phyloP scores from a whole-genome alignment of 2,113 vertebrate species.

The Ranitomeya variabilis region DNA sequence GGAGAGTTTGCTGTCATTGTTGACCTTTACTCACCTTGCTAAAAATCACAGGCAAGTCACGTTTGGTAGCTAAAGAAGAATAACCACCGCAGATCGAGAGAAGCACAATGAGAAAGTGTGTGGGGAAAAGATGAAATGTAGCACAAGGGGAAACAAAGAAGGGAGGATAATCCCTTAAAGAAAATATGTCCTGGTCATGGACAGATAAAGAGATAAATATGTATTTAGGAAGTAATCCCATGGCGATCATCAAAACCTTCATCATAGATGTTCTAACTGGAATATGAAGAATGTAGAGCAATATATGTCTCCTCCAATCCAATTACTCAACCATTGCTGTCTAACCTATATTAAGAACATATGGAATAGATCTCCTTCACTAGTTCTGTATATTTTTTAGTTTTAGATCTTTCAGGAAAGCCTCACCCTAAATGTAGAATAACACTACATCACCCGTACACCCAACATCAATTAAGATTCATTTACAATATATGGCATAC shows the following conservation, averaged over 20 bases:
- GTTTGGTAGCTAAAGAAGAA: conserved; percentile 21
- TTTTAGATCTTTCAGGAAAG: not conserved
- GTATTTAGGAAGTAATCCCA: conserved; percentile 18
- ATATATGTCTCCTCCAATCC: conserved; percentile 18
- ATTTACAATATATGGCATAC: not conserved
- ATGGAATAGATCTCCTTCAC: not conserved
- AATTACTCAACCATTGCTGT: not conserved
- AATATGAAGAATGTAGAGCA: conserved; percentile 12
- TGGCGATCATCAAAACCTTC: not conserved
- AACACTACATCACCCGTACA: not conserved
- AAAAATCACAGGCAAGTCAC: conserved; percentile 25
- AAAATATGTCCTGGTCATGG: conserved; percentile 17
- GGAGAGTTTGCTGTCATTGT: conserved; percentile 26
- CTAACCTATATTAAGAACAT: conserved; percentile 12
- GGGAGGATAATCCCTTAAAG: conserved; percentile 24
- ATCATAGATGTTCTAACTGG: not conserved
- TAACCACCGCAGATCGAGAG: not conserved
- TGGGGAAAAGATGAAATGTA: not conserved
- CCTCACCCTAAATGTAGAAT: conserved; percentile 2
- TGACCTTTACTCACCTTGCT: conserved; percentile 21
- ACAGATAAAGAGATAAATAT: conserved; percentile 32
- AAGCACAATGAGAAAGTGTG: not conserved
- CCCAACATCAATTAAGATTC: not conserved
- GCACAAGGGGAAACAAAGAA: not conserved
- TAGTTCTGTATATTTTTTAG: conserved; percentile 1